Conservation (phyloP, 2,113 vertebrate genomes). For the Cebidichthys violaceus region DNA sequence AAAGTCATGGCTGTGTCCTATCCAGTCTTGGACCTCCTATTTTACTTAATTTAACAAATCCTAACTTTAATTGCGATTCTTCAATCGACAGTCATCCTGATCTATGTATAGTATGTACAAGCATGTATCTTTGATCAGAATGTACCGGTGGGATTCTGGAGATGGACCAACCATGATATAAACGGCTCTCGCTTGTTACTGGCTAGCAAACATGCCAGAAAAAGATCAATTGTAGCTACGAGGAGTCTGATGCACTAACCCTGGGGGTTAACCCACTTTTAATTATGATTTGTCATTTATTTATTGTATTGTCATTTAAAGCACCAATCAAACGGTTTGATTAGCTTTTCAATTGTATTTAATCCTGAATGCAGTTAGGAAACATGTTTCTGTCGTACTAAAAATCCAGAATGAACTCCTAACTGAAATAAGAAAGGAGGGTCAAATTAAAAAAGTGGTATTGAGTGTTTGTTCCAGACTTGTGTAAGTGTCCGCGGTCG, state of each 20-base stretch:
- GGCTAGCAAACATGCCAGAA: too few species aligned
- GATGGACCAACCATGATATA: too few species aligned
- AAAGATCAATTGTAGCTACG: too few species aligned
- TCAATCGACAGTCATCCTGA: not conserved
- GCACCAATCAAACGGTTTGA: too few species aligned
- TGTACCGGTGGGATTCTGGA: too few species aligned
- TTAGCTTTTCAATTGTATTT: not conserved
- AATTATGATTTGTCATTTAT: too few species aligned
- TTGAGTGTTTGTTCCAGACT: slow-evolving; percentile 2
- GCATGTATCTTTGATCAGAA: too few species aligned
- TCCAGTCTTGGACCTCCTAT: not conserved
- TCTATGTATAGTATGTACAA: not conserved
- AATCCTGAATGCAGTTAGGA: not conserved
- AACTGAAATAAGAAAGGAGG: not conserved
- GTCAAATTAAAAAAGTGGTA: not conserved
- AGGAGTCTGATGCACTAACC: too few species aligned
- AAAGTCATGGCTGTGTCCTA: not conserved
- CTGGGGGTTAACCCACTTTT: too few species aligned
- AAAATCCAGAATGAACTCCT: not conserved
- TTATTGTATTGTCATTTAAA: too few species aligned
- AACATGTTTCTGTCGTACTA: too few species aligned
- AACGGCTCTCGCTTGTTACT: too few species aligned
- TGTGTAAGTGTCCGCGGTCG: not conserved
- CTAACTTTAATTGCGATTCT: not conserved
- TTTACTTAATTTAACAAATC: not conserved